Evolutionary conservation across 2,888 invertebrate genomes (phyloP), one percentile per base, ranked within the genome.

Genomic region (Molorchus minor): DNA sequence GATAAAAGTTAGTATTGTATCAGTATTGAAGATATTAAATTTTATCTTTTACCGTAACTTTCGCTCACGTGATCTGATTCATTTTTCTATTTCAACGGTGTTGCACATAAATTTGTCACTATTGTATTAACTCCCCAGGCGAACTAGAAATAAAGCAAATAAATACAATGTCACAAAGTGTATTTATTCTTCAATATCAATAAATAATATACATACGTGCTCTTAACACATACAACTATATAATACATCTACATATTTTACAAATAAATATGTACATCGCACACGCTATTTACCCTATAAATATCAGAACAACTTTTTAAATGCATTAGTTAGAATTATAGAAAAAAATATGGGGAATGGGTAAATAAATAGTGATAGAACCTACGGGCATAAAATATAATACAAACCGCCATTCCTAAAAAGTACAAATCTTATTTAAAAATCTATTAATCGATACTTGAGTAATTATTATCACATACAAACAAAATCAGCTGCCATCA

Each of bases 131-230:
- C 44, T n/a, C 16, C 12, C 1, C 13, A 29, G 17, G 5, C 13
- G 10, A 15, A 17, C 30, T 29, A 30, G 20, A 47, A 47, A 17
- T 49, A 38, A 49, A 38, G 36, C 38, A 38, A 47, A 36, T 43
- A 29, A 58, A 44, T 45, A 52, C 40, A 64, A 57, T 56, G 60
- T 67, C 64, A 68, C 62, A 68, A 64, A 61, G 65, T 62, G 70
- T 65, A 65, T 73, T 69, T 72, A 71, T 73, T 65, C 61, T 68
- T 62, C 68, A 64, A 69, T 65, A 64, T 74, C 72, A 77, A 76
- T 77, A 76, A 77, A 77, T 75, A 76, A 76, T 75, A 71, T 77
- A 77, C 74, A 75, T 71, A 65, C 71, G 73, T 77, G 73, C 73
- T 69, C 70, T 67, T 63, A 68, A 75, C 70, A 76, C 74, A 74